phyloP scores from a whole-genome alignment of 2,888 invertebrate species.

The Drosophila mulleri region DNA sequence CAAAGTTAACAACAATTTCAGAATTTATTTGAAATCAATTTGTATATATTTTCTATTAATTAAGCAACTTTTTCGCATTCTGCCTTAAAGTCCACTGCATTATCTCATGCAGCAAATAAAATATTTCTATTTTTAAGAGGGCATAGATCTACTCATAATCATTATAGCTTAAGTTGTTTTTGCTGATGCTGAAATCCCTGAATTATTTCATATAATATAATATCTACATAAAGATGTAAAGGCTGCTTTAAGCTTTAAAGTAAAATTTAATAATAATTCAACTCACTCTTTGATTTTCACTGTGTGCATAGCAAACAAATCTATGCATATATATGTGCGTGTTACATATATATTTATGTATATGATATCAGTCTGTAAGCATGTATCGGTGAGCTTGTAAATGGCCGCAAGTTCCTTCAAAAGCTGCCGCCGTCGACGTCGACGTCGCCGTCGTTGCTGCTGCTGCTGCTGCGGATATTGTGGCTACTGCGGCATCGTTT shows the following conservation, averaged over 20 bases:
- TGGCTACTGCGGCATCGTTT: slow-evolving; percentile 67
- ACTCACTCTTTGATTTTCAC: background rate
- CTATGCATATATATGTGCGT: background rate
- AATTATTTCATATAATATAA: too few relatives aligned
- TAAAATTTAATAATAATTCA: background rate
- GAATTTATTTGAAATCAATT: too few relatives aligned
- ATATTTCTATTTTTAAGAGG: too few relatives aligned
- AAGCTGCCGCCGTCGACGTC: slow-evolving; percentile 10
- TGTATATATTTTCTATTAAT: too few relatives aligned
- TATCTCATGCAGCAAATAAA: too few relatives aligned
- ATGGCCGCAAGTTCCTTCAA: slow-evolving; percentile 37
- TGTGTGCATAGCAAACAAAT: slow-evolving; percentile 3
- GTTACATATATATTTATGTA: background rate
- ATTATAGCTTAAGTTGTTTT: too few relatives aligned
- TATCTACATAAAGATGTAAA: too few relatives aligned
- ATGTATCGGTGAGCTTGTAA: slow-evolving; percentile 16
- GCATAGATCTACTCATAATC: too few relatives aligned
- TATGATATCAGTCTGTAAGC: background rate
- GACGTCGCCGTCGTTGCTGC: slow-evolving; percentile 17
- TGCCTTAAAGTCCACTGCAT: too few relatives aligned
- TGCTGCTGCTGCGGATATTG: slow-evolving; percentile 62
- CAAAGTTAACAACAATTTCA: too few relatives aligned
- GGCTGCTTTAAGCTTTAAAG: background rate
- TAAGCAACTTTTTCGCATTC: too few relatives aligned
- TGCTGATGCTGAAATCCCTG: too few relatives aligned